Evolutionary conservation across 2,888 invertebrate genomes (phyloP), one percentile per base, ranked within the genome.

Genomic region (Polyommatus iphigenia): DNA sequence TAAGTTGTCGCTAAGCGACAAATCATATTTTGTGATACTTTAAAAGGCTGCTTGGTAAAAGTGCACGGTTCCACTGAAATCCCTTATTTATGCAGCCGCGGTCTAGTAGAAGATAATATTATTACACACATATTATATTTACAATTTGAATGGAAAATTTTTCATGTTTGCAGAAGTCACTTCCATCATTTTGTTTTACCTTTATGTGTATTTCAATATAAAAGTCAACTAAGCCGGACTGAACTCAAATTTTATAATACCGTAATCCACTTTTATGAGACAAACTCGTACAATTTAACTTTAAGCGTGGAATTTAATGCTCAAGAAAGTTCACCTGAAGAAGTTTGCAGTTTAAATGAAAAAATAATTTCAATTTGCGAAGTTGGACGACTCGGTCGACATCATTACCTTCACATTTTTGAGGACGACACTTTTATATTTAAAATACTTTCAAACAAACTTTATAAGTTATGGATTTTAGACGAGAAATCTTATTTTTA

Each of bases 331-430:
- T 90, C 85, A 91, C 91, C 92, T 91, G 91, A 87, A 88, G 73
- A 85, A 87, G 84, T 88, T 87, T 82, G 86, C 86, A 87, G 89
- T 90, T 92, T 89, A 92, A 93, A 93, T 93, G 93, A 93, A 93
- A 93, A 93, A 93, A 92, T 93, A 91, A 93, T 93, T 93, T 92
- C 92, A 92, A 91, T 93, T 93, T 90, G 87, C 83, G 83, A 87
- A 87, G 87, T 89, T 88, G 81, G 83, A 84, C 82, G 80, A 86
- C 85, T 85, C 86, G 80, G 84, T 81, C 87, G 87, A 89, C 88
- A 85, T 89, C 89, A 89, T 92, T 91, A 91, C 91, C 90, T 90
- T 84, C 86, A 88, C 90, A 88, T 91, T 87, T 87, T 90, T 88
- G 88, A 88, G 84, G 84, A 87, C 83, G 88, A 87, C 88, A 87